Conservation (phyloP, 1,140 invertebrate genomes). For the Ericerus pela region DNA sequence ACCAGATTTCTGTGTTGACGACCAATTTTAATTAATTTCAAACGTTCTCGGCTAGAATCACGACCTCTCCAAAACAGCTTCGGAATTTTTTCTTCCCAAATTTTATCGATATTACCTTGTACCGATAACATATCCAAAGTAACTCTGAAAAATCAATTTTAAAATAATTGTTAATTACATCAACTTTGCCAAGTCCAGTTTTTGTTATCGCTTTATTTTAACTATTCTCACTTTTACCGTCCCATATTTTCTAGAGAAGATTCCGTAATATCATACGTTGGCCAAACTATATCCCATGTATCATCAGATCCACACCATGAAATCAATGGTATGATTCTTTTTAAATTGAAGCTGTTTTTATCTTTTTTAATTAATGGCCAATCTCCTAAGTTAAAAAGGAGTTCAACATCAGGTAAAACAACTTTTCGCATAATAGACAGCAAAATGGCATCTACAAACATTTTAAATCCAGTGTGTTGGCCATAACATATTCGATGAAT, state of each 20-base stretch:
- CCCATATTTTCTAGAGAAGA: slow-evolving; percentile 81
- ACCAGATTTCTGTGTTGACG: slow-evolving; percentile 62
- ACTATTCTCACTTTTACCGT: slow-evolving; percentile 38
- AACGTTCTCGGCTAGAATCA: slow-evolving; percentile 67
- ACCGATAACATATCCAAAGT: slow-evolving; percentile 73
- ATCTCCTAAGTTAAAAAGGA: slow-evolving; percentile 88
- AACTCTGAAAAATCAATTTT: slow-evolving; percentile 42
- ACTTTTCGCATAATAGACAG: slow-evolving; percentile 69
- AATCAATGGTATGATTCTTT: slow-evolving; percentile 62
- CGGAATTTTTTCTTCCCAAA: slow-evolving; percentile 58
- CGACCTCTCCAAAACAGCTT: slow-evolving; percentile 83
- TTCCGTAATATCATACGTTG: slow-evolving; percentile 85
- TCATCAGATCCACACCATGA: slow-evolving; percentile 88
- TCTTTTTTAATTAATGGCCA: slow-evolving; percentile 68
- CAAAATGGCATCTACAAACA: slow-evolving; percentile 83
- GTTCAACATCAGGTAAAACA: slow-evolving; percentile 71
- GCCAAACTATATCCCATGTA: slow-evolving; percentile 77
- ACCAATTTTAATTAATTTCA: slow-evolving; percentile 68
- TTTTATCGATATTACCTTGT: slow-evolving; percentile 54
- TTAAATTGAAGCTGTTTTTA: slow-evolving; percentile 29
- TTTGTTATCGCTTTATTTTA: background rate
- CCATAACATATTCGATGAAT: slow-evolving; percentile 82
- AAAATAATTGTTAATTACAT: slow-evolving; percentile 7
- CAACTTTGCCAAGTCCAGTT: background rate
- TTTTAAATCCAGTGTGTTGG: slow-evolving; percentile 88